These are phyloP conservation scores for Rhabdophis nuchalis DNA, from an alignment of 2,797 vertebrate genomes.

Conservation along the genomic window DNA sequence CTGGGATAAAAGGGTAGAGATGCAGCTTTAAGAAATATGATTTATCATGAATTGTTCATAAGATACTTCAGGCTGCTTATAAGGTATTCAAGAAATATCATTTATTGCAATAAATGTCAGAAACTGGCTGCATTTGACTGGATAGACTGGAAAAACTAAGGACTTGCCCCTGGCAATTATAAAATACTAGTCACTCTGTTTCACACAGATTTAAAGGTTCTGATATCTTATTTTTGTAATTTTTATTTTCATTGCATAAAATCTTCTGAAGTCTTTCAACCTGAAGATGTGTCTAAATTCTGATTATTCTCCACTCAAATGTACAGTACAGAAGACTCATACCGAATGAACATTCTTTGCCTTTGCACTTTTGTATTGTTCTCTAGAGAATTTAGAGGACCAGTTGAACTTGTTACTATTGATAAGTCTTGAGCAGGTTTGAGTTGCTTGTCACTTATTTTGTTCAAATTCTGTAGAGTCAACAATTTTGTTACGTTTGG, in stretches of 20 bases:
- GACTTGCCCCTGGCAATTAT: slow-evolving; percentile 27
- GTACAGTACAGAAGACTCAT: background rate
- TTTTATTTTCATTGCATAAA: slow-evolving; percentile 34
- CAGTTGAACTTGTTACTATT: slow-evolving; percentile 2
- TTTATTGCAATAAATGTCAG: slow-evolving; percentile 63
- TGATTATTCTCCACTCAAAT: background rate
- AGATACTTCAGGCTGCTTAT: slow-evolving; percentile 60
- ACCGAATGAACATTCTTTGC: background rate
- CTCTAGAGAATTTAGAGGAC: background rate
- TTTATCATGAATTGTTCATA: slow-evolving; percentile 55
- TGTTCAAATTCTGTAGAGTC: background rate
- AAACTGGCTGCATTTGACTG: slow-evolving; percentile 50
- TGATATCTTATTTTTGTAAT: slow-evolving; percentile 37
- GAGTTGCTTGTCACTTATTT: background rate
- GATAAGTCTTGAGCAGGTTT: background rate
- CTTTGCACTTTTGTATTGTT: accelerated
- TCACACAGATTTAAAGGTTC: slow-evolving; percentile 7
- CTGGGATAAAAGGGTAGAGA: slow-evolving; percentile 32
- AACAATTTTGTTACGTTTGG: background rate
- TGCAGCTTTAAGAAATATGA: slow-evolving; percentile 50
- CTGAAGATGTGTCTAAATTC: slow-evolving; percentile 19
- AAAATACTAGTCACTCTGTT: slow-evolving; percentile 24
- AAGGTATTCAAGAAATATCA: slow-evolving; percentile 61
- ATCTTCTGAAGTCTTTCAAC: background rate
- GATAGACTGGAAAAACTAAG: slow-evolving; percentile 42